Conservation (phyloP, 2,888 invertebrate species). For the Cephus runcator region DNA sequence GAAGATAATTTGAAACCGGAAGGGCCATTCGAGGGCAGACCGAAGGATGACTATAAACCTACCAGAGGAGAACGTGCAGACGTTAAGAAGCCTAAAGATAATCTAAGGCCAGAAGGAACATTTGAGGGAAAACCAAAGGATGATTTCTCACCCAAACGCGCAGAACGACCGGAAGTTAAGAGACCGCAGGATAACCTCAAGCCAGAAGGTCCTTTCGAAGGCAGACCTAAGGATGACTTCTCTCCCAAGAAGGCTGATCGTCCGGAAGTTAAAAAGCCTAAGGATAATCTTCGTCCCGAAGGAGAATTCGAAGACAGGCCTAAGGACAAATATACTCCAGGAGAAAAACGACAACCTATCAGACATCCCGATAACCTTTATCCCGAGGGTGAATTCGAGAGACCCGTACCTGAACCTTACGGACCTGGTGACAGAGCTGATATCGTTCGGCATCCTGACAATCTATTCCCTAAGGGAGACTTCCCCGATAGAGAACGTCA, state of each 20-base stretch:
- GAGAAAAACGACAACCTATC: slow-evolving; percentile 47
- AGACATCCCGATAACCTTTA: slow-evolving; percentile 57
- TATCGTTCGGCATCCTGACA: slow-evolving; percentile 51
- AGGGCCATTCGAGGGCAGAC: slow-evolving; percentile 64
- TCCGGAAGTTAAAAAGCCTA: slow-evolving; percentile 55
- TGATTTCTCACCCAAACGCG: slow-evolving; percentile 55
- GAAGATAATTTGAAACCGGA: slow-evolving; percentile 67
- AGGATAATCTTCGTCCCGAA: slow-evolving; percentile 65
- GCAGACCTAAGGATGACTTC: slow-evolving; percentile 61
- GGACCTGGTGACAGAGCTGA: slow-evolving; percentile 44
- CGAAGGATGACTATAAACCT: slow-evolving; percentile 64
- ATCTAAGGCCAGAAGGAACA: slow-evolving; percentile 66
- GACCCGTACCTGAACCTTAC: slow-evolving; percentile 47
- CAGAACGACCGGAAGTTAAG: slow-evolving; percentile 51
- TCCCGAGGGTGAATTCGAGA: slow-evolving; percentile 50
- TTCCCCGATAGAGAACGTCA: slow-evolving; percentile 31
- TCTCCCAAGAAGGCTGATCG: slow-evolving; percentile 56
- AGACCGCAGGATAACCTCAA: slow-evolving; percentile 65
- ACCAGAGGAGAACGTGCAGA: slow-evolving; percentile 58
- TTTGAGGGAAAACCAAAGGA: slow-evolving; percentile 65
- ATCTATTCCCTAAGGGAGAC: slow-evolving; percentile 70
- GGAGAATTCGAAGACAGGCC: slow-evolving; percentile 63
- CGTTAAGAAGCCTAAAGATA: slow-evolving; percentile 64
- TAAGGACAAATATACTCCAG: slow-evolving; percentile 45
- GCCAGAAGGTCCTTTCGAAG: slow-evolving; percentile 66